Percentiles rank a stretch among this genome's conserved stretches.
These are phyloP conservation scores for Sylvicola cinctus DNA, from an alignment of 2,888 invertebrate genomes.

Conservation along the genomic window DNA sequence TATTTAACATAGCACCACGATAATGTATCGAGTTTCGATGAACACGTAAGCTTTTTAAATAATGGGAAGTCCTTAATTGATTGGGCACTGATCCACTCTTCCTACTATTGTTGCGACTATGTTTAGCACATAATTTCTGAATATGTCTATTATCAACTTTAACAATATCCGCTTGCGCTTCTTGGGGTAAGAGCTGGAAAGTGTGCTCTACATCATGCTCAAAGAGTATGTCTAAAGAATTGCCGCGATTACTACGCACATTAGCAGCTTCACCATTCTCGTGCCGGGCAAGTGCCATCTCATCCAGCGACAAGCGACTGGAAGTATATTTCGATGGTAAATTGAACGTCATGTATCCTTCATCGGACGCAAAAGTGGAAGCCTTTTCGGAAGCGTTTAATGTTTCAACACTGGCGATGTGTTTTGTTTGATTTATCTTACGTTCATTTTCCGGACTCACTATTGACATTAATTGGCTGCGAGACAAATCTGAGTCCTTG, in stretches of 20 bases:
- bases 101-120: no score
- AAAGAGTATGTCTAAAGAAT: neutral
- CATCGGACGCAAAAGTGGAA: slow-evolving; percentile 10
- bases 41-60: slow-evolving; percentile 43
- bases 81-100: no score
- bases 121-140: slow-evolving; percentile 14
- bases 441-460: neutral
- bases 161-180: neutral
- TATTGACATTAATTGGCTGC: neutral
- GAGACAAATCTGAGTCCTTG: neutral
- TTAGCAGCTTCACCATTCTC: neutral
- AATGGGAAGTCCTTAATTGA: slow-evolving; percentile 33
- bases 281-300: slow-evolving; percentile 8
- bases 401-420: slow-evolving; percentile 22
- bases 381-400: slow-evolving; percentile 22
- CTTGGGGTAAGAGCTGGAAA: neutral
- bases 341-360: neutral
- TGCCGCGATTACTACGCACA: neutral
- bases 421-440: slow-evolving; percentile 12
- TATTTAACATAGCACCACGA: slow-evolving; percentile 66
- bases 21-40: slow-evolving; percentile 70
- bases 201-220: neutral
- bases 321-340: slow-evolving; percentile 6
- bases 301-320: slow-evolving; percentile 23
- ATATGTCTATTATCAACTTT: neutral